Conservation (phyloP, 2,797 vertebrate genomes). For the Monodelphis domestica region DNA sequence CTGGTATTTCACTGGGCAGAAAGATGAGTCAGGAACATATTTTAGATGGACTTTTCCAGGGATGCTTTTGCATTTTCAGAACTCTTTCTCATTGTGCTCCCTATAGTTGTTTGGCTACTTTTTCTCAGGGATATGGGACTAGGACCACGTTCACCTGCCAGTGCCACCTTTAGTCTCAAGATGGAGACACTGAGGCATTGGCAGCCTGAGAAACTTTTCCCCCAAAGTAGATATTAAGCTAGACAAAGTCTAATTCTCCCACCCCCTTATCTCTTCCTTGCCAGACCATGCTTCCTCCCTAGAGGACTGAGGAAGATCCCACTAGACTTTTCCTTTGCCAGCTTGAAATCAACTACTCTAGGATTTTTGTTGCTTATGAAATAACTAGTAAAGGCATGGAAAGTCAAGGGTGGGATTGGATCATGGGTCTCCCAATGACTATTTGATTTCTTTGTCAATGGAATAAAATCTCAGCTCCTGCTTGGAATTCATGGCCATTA, state of each 20-base stretch:
- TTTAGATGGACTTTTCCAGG: slow-evolving; percentile 42
- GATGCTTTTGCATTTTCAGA: slow-evolving; percentile 7
- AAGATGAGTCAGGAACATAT: slow-evolving; percentile 45
- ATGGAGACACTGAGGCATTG: not conserved
- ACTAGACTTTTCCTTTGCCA: not conserved
- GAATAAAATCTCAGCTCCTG: not conserved
- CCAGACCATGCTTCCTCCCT: not conserved
- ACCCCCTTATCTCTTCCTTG: not conserved
- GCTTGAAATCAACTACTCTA: not conserved
- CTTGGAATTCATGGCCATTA: not conserved
- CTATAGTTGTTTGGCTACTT: not conserved
- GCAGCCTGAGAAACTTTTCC: not conserved
- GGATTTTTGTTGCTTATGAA: not conserved
- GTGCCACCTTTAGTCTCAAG: slow-evolving; percentile 3
- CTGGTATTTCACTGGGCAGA: not conserved
- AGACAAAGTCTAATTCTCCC: not conserved
- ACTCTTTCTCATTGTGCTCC: not conserved
- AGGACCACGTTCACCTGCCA: not conserved
- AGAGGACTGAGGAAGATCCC: not conserved
- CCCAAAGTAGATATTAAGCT: not conserved
- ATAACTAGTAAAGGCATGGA: not conserved
- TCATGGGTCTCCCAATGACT: not conserved
- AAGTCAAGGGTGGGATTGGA: not conserved
- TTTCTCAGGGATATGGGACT: not conserved
- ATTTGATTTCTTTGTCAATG: not conserved